phyloP scores from a whole-genome alignment of 1,140 invertebrate genomes.

The Heliconius hermathena region DNA sequence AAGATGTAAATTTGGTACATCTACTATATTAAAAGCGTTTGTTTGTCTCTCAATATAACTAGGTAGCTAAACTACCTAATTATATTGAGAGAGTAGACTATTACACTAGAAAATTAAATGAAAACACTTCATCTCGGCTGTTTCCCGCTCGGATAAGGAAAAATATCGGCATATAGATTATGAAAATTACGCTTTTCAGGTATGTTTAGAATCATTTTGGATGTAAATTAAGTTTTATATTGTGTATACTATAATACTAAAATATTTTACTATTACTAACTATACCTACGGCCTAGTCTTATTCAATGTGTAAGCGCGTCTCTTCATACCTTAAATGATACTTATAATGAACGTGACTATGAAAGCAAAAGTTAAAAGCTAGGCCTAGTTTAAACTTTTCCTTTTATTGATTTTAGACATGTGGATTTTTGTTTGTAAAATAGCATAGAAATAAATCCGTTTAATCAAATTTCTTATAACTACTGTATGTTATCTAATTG shows the following conservation, averaged over 20 bases:
- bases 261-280: neutral
- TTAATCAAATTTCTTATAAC: too few species aligned
- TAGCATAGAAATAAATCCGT: neutral
- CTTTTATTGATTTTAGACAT: neutral
- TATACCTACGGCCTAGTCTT: neutral
- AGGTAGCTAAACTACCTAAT: too few species aligned
- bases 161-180: slow-evolving; percentile 53
- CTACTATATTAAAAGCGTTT: too few species aligned
- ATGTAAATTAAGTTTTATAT: neutral
- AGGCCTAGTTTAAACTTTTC: neutral
- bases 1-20: slow-evolving; percentile 32
- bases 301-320: neutral
- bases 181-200: slow-evolving; percentile 36
- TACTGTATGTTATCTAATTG: too few species aligned
- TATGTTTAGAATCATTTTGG: neutral
- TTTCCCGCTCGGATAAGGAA: slow-evolving; percentile 47
- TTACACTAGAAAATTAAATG: slow-evolving; percentile 68
- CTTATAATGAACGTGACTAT: neutral
- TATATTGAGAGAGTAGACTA: slow-evolving; percentile 56
- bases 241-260: neutral
- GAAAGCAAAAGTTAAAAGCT: neutral
- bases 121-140: slow-evolving; percentile 60
- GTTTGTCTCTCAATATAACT: too few species aligned
- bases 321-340: neutral
- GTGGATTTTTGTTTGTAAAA: neutral